A percentile compares a stretch with the other conserved stretches of the same genome.
Evolutionary conservation across 2,113 vertebrate genomes (phyloP).

Genomic region (Tetrax tetrax): DNA sequence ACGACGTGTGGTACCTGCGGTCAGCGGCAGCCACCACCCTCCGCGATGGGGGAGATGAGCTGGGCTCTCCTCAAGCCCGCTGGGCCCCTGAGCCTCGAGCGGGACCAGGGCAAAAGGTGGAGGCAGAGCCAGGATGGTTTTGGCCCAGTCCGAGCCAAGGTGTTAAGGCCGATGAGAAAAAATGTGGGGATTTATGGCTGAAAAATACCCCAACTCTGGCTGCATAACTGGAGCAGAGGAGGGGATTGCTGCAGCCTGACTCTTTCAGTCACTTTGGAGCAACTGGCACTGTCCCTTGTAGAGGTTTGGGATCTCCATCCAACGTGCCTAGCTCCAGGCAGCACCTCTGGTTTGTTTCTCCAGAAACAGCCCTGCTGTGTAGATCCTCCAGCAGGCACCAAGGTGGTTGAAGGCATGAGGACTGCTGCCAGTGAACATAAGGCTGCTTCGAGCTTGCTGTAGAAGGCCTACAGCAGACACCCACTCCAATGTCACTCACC

Average conservation of each 20-base stretch:
- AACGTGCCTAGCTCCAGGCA: background rate
- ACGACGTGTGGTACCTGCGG: background rate
- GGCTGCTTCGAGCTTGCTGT: background rate
- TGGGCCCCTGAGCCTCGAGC: background rate
- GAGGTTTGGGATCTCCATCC: background rate
- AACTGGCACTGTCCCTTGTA: background rate
- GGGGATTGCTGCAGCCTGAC: fast-evolving
- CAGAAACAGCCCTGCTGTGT: background rate
- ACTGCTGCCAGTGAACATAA: fast-evolving
- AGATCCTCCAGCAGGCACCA: background rate
- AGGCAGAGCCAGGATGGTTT: background rate
- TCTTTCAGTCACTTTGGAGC: background rate
- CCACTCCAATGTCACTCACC: background rate
- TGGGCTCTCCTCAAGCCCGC: fast-evolving
- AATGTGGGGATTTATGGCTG: background rate
- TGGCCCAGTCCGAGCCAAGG: background rate
- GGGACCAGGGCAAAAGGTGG: fast-evolving
- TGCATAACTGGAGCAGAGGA: background rate
- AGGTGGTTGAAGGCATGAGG: fast-evolving
- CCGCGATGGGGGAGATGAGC: too few relatives aligned
- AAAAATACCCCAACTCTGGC: background rate
- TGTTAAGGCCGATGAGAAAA: background rate
- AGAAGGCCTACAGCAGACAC: background rate
- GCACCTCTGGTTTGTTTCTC: background rate
- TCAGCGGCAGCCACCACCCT: background rate